A percentile compares a stretch with the other conserved stretches of the same genome.
phyloP scores from a whole-genome alignment of 2,113 vertebrate genomes.

The Cynopterus brachyotis region DNA sequence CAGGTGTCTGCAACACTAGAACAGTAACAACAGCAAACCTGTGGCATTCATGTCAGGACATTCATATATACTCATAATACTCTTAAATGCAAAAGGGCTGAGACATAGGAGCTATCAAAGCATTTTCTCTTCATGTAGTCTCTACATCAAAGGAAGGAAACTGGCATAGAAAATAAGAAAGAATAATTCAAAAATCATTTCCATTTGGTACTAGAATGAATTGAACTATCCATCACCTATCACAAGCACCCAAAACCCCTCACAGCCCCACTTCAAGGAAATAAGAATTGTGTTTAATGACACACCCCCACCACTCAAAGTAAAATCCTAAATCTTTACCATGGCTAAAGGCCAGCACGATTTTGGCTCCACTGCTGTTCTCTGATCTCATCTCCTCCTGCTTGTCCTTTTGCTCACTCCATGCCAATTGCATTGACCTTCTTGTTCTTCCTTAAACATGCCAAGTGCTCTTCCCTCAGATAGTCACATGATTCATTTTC shows the following conservation, averaged over 20 bases:
- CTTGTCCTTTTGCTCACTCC: not conserved
- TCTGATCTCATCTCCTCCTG: not conserved
- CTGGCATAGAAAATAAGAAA: not conserved
- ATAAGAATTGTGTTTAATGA: not conserved
- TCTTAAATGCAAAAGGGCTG: not conserved
- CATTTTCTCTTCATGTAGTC: not conserved
- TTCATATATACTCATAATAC: not conserved
- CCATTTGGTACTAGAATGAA: not conserved
- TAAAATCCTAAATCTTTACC: not conserved
- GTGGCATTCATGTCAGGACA: no score
- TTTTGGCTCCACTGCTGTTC: not conserved
- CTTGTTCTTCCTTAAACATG: not conserved
- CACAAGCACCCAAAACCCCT: not conserved
- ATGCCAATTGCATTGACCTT: not conserved
- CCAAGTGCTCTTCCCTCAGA: not conserved
- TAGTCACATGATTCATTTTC: not conserved
- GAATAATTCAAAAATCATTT: not conserved
- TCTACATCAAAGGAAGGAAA: not conserved
- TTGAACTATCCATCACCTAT: not conserved
- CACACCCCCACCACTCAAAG: not conserved
- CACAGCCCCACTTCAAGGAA: not conserved
- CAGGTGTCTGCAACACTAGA: not conserved
- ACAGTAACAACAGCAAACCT: not conserved
- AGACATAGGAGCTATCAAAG: not conserved
- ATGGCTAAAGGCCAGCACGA: not conserved